A percentile compares a stretch with the other conserved stretches of the same genome.
These are phyloP conservation scores for Melanophora roralis DNA, from an alignment of 2,888 invertebrate genomes.

Conservation along the genomic window DNA sequence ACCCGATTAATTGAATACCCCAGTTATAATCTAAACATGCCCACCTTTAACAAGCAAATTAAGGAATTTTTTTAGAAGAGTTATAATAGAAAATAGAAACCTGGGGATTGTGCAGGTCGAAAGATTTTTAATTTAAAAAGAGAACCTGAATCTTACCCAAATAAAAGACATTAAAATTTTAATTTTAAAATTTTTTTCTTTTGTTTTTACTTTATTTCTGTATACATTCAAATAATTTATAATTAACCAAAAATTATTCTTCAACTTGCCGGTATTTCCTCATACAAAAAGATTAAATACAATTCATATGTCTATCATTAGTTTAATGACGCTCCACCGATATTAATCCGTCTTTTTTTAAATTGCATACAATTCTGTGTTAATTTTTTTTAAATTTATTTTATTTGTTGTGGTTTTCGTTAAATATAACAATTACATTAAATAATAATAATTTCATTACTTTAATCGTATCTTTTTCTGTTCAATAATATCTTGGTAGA, in stretches of 20 bases:
- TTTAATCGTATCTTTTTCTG: constrained; percentile 48
- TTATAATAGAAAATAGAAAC: no score
- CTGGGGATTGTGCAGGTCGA: no score
- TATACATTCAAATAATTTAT: constrained; percentile 62
- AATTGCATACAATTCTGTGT: constrained; percentile 28
- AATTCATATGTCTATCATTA: constrained; percentile 23
- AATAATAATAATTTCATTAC: constrained; percentile 51
- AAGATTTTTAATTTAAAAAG: no score
- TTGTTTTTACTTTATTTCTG: constrained; percentile 52
- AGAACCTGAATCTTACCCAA: background rate
- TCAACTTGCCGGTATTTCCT: constrained; percentile 36
- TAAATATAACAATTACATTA: constrained; percentile 61
- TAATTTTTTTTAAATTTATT: constrained; percentile 23
- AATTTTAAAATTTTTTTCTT: constrained; percentile 26
- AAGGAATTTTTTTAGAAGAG: no score
- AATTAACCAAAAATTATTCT: constrained; percentile 52
- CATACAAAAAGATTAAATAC: constrained; percentile 23
- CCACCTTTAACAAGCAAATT: no score
- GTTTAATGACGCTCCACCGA: constrained; percentile 16
- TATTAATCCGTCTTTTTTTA: constrained; percentile 19
- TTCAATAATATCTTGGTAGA: constrained; percentile 40
- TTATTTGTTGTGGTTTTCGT: constrained; percentile 46
- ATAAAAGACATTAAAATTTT: constrained; percentile 12
- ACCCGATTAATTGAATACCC: no score
- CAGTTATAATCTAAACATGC: no score